These are phyloP conservation scores for Silurus aristotelis DNA, from an alignment of 2,797 vertebrate genomes.

Conservation along the genomic window DNA sequence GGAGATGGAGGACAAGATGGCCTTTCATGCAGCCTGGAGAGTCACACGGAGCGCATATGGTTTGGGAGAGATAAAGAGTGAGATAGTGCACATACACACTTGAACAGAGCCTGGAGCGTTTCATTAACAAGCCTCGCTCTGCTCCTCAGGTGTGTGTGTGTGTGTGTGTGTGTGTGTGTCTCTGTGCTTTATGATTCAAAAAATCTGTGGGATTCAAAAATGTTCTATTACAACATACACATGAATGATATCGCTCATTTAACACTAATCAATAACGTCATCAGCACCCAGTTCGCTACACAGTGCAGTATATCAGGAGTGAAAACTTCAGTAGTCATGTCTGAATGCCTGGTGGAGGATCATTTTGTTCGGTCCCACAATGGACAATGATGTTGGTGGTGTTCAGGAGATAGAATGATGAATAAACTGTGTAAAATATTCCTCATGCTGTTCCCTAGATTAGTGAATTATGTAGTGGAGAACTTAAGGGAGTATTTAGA, in stretches of 20 bases:
- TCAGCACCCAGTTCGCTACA: background rate
- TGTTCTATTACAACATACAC: background rate
- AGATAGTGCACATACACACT: conserved; percentile 40
- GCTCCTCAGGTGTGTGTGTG: background rate
- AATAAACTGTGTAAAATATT: background rate
- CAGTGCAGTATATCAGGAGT: background rate
- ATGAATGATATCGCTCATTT: background rate
- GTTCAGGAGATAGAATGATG: background rate
- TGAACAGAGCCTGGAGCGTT: conserved; percentile 20
- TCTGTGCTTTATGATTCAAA: background rate
- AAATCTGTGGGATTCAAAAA: too few relatives aligned
- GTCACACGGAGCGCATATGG: conserved; percentile 50
- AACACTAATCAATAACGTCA: background rate
- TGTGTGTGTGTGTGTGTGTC: background rate
- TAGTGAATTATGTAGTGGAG: background rate
- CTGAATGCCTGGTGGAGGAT: background rate
- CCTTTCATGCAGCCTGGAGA: conserved; percentile 47
- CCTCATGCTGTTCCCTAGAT: background rate
- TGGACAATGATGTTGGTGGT: background rate
- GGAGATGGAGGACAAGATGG: conserved; percentile 48
- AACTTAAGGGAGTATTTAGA: background rate
- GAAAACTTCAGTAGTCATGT: background rate
- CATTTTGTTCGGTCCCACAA: background rate
- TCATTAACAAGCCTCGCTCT: conserved; percentile 20
- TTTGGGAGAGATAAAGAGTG: conserved; percentile 38